These are phyloP conservation scores for Apamea monoglypha DNA, from an alignment of 2,888 invertebrate species.

Conservation along the genomic window DNA sequence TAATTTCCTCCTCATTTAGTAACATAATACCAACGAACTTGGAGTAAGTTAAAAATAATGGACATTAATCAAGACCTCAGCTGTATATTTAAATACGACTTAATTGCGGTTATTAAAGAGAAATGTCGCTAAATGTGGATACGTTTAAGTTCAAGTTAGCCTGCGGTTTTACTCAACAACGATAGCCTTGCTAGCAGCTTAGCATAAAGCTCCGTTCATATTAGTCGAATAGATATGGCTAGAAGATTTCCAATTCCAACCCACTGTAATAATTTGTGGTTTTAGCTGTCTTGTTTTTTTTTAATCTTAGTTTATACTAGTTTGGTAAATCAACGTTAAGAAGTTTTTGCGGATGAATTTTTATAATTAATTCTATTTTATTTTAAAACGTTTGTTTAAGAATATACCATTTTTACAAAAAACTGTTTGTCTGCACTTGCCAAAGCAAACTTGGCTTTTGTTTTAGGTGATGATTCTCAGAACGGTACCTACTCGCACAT, in stretches of 20 bases:
- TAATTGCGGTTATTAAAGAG: conserved; percentile 26
- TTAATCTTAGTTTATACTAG: not conserved
- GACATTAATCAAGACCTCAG: not conserved
- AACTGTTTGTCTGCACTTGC: not conserved
- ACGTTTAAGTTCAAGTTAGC: conserved; percentile 32
- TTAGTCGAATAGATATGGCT: not conserved
- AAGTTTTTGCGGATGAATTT: not conserved
- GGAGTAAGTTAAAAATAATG: not conserved
- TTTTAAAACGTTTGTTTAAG: not conserved
- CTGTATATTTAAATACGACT: not conserved
- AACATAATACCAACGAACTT: conserved; percentile 1
- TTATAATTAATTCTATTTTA: no score
- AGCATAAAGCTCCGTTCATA: conserved; percentile 15
- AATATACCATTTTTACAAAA: not conserved
- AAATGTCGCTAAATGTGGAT: conserved; percentile 26
- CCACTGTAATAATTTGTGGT: not conserved
- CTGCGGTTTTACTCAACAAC: conserved; percentile 26
- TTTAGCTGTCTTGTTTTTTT: not conserved
- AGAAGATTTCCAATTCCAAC: not conserved
- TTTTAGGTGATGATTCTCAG: not conserved
- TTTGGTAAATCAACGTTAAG: not conserved
- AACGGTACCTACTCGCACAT: no score
- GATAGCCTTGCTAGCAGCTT: conserved; percentile 29
- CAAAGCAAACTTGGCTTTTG: not conserved
- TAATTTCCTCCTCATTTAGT: conserved; percentile 1